phyloP scores from a whole-genome alignment of 2,888 invertebrate genomes.

The Tenthredo amoena region DNA sequence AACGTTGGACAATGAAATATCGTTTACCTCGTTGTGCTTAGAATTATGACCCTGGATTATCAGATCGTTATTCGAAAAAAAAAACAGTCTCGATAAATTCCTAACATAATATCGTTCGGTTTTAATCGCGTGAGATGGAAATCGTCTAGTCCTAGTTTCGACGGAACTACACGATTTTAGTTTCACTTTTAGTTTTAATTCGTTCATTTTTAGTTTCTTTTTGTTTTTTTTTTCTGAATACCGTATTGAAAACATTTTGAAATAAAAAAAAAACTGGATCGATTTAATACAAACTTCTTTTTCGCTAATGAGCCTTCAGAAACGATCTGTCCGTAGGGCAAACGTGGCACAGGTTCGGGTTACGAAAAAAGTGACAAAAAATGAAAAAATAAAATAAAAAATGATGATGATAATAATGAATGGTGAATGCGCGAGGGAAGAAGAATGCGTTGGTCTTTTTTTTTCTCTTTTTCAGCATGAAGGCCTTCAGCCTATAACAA shows the following conservation, averaged over 20 bases:
- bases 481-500: slow-evolving; percentile 1
- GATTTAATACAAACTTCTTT: background rate
- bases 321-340: background rate
- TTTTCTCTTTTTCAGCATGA: background rate
- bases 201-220: background rate
- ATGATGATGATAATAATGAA: background rate
- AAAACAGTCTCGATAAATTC: background rate
- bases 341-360: background rate
- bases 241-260: background rate
- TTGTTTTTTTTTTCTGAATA: background rate
- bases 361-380: background rate
- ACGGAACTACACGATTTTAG: background rate
- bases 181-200: background rate
- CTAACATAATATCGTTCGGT: background rate
- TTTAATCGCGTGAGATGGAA: background rate
- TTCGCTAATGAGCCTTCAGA: slow-evolving; percentile 4
- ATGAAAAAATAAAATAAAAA: background rate
- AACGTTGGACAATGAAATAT: background rate
- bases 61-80: background rate
- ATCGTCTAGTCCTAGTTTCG: background rate
- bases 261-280: background rate
- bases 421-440: background rate
- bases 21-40: background rate
- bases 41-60: slow-evolving; percentile 2
- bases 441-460: background rate